These are phyloP conservation scores for Myotis myotis DNA, from an alignment of 2,797 vertebrate genomes.

Conservation along the genomic window DNA sequence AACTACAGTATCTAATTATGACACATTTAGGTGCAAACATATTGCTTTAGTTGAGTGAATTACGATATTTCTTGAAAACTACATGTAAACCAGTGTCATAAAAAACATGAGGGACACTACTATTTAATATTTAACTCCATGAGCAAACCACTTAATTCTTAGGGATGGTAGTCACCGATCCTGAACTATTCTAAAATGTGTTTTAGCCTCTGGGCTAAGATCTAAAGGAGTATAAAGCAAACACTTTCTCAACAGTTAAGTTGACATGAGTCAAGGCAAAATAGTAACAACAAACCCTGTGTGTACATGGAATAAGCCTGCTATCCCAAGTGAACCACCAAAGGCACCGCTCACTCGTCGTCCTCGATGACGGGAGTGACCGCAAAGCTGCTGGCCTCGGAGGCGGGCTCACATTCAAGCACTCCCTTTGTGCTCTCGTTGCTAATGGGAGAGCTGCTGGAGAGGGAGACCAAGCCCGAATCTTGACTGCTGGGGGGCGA, in stretches of 20 bases:
- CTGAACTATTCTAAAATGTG: constrained; percentile 49
- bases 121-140: constrained; percentile 29
- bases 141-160: constrained; percentile 55
- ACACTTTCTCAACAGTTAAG: constrained; percentile 62
- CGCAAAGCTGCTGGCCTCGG: constrained; percentile 84
- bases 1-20: constrained; percentile 51
- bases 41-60: constrained; percentile 43
- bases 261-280: constrained; percentile 58
- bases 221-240: constrained; percentile 71
- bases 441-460: constrained; percentile 87
- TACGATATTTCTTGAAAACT: constrained; percentile 50
- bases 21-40: constrained; percentile 42
- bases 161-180: neutral
- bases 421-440: constrained; percentile 85
- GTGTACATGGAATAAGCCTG: constrained; percentile 47
- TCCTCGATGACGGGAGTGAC: constrained; percentile 86
- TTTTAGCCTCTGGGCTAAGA: constrained; percentile 52
- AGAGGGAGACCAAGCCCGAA: constrained; percentile 87
- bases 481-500: constrained; percentile 86
- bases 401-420: constrained; percentile 85
- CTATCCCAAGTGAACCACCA: neutral
- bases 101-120: neutral
- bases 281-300: constrained; percentile 76
- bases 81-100: constrained; percentile 44
- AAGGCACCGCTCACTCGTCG: constrained; percentile 76